phyloP scores from a whole-genome alignment of 2,113 vertebrate genomes.

The Cepphus grylle region DNA sequence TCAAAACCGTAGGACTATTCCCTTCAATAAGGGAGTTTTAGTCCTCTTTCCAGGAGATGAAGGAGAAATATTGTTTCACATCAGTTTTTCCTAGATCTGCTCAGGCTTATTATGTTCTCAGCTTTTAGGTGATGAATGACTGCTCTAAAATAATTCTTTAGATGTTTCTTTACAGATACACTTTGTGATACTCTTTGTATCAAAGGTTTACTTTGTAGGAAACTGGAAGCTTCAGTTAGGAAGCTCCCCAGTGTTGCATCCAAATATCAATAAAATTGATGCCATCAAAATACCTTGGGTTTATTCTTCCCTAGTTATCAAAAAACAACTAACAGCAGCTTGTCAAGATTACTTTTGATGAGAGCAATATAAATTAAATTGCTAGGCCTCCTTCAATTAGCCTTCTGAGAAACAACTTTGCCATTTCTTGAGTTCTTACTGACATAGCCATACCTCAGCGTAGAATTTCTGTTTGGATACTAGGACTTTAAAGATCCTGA shows the following conservation, averaged over 20 bases:
- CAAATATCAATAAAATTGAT: not conserved
- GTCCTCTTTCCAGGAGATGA: not conserved
- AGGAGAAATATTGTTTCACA: not conserved
- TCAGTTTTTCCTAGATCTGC: not conserved
- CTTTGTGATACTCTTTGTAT: not conserved
- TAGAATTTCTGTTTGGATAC: not conserved
- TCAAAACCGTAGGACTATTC: not conserved
- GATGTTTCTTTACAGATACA: not conserved
- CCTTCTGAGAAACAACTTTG: not conserved
- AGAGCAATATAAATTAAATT: not conserved
- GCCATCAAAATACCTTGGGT: not conserved
- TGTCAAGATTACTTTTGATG: not conserved
- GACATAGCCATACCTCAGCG: not conserved
- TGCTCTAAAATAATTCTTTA: not conserved
- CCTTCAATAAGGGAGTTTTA: not conserved
- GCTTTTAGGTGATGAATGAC: not conserved
- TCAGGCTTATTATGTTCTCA: not conserved
- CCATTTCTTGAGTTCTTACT: not conserved
- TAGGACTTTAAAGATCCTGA: not conserved
- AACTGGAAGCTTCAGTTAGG: not conserved
- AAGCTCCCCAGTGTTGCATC: not conserved
- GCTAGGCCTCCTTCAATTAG: not conserved
- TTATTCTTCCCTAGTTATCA: not conserved
- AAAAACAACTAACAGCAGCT: not conserved
- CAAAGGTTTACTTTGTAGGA: not conserved